Evolutionary conservation across 2,113 vertebrate species (phyloP), one percentile per base, ranked within the genome.

Genomic region (Anas platyrhynchos): DNA sequence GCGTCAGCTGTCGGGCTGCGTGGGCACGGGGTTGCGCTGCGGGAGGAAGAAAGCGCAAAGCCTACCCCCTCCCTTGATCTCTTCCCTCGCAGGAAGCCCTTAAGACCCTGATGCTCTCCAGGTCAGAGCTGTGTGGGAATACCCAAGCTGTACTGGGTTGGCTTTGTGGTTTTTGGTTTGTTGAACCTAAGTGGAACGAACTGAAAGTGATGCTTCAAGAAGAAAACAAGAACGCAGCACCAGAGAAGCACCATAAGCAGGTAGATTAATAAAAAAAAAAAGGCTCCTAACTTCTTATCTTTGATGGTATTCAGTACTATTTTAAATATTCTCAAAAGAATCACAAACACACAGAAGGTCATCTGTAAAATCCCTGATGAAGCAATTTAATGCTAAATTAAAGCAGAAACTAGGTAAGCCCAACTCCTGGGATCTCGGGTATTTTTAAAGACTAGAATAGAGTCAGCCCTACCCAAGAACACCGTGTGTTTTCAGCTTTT

Each of bases 321-420:
- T 95, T 93, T 91, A 96, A 92, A 92, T 91, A 96, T 78, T 83
- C 93, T 96, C 94, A 87, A 34, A 94, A 95, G 96, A 96, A 93
- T 89, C 71, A 76, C 86, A 96, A 95, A 93, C 43, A 96, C 88
- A 84, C 91, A 94, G 71, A 72, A 95, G 92, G 88, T 93, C 86
- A 91, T 91, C 89, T 72, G 88, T 73, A 94, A 94, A 97, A 91
- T 93, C 83, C 92, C 68, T 31, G 59, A 83, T 95, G 91, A 91
- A 93, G 89, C 93, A 93, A 94, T 83, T 97, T 95, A 96, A 89
- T 71, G 88, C 90, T 82, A 97, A 97, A 97, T 97, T 90, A 93
- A 94, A 94, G 95, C 92, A 88, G 82, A 95, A 95, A 94, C 83
- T 88, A 97, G 86, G 86, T 97, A 97, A 98, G 86, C 65, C 50